A percentile compares a stretch with the other conserved stretches of the same genome.
These are phyloP conservation scores for Colossoma macropomum DNA, from an alignment of 2,113 vertebrate species.

Conservation along the genomic window DNA sequence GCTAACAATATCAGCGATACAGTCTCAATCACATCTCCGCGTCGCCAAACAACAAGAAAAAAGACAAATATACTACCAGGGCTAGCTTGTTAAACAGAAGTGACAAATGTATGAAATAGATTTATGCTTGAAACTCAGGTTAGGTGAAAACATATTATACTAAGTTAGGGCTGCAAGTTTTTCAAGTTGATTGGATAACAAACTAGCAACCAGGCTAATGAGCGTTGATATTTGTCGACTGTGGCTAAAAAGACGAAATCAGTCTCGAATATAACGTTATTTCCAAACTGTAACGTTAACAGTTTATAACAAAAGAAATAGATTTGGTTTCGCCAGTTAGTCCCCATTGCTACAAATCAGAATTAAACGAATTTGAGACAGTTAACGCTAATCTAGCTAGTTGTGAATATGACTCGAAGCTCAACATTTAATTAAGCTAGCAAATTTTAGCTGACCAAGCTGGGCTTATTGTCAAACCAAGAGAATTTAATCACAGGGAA, in stretches of 20 bases:
- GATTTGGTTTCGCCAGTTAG: too few relatives aligned
- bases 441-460: not conserved
- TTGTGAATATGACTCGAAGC: not conserved
- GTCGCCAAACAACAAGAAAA: conserved; percentile 26
- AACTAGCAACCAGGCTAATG: conserved; percentile 64
- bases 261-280: not conserved
- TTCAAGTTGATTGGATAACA: conserved; percentile 36
- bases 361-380: not conserved
- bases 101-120: not conserved
- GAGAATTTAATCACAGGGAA: not conserved
- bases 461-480: not conserved
- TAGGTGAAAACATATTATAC: not conserved
- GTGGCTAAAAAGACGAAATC: conserved; percentile 1
- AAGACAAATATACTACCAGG: conserved; percentile 29
- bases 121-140: too few relatives aligned
- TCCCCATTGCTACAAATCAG: not conserved
- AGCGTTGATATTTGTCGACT: conserved; percentile 39
- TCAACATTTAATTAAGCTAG: not conserved
- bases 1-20: conserved; percentile 36
- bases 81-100: not conserved
- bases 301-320: not conserved
- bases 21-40: not conserved
- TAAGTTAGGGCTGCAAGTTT: conserved; percentile 33
- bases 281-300: not conserved
- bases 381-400: not conserved